Evolutionary conservation across 2,113 vertebrate species (phyloP).

Genomic region (Brachypteracias leptosomus): DNA sequence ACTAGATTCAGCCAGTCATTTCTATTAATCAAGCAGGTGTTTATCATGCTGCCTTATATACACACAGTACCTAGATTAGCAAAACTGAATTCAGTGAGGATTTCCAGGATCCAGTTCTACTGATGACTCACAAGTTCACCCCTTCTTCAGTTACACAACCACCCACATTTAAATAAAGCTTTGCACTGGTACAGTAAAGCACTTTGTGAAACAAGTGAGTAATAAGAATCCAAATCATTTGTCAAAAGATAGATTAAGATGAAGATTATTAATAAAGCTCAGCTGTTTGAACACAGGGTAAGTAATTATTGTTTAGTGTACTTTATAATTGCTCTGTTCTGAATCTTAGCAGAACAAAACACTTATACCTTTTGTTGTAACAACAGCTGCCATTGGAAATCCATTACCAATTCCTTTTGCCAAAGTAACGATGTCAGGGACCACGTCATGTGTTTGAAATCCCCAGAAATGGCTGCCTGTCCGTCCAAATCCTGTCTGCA

Average conservation of each 20-base stretch:
- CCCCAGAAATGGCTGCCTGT: slow-evolving; percentile 94
- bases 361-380: slow-evolving; percentile 86
- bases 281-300: not conserved
- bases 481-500: slow-evolving; percentile 94
- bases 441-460: slow-evolving; percentile 86
- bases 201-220: not conserved
- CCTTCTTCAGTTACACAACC: not conserved
- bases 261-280: not conserved
- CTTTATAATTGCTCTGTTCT: not conserved
- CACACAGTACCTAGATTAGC: not conserved
- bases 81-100: not conserved
- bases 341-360: not conserved
- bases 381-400: slow-evolving; percentile 94
- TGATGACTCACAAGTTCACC: not conserved
- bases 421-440: slow-evolving; percentile 94
- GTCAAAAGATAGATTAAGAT: not conserved
- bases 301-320: not conserved
- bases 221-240: not conserved
- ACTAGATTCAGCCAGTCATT: not conserved
- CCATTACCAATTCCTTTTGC: slow-evolving; percentile 96
- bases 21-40: not conserved
- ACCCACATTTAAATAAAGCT: not conserved
- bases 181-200: not conserved
- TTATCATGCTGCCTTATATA: not conserved
- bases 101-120: not conserved